Evolutionary conservation across 2,113 vertebrate species (phyloP), one percentile per base, ranked within the genome.

Genomic region (Lates calcarifer): DNA sequence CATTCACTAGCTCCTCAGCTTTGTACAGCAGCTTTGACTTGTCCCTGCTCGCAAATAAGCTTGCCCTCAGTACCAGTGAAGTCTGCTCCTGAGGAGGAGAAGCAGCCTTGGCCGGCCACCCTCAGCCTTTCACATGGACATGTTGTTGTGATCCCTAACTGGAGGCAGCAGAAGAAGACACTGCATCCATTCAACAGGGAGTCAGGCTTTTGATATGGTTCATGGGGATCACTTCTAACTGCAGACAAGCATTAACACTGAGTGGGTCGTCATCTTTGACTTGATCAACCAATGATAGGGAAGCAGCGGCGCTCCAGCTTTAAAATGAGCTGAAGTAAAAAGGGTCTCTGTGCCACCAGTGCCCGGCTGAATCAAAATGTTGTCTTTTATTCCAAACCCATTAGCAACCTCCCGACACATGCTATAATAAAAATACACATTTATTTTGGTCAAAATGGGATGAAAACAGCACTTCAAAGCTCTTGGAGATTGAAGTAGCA

Each of bases 301-400:
- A 82, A 92, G 86, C 76, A 63, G 73, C 70, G 57, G 84, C 87
- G 82, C 79, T 66, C 31, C 11, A 51, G 90, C 82, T 83, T 87
- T 67, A 81, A 91, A 92, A 92, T 89, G 83, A 91, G 89, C 87
- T 70, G 55, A 83, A 87, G 80, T 89, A 91, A 90, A 93, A 92
- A 83, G 79, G 91, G 82, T 89, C 84, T 92, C 76, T 62, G 89
- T 91, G 90, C 83, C 85, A 91, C 89, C 87, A 77, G 85, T 67
- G 62, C 79, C 65, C 26, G 22, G 71, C 78, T 87, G 87, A 92
- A 89, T 93, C 90, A 89, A 91, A 92, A 93, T 93, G 90, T 92
- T 95, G 91, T 90, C 92, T 93, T 94, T 93, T 93, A 95, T 95
- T 94, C 93, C 86, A 92, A 94, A 94, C 79, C 94, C 93, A 95